A percentile compares a stretch with the other conserved stretches of the same genome.
Conservation (phyloP, 2,113 vertebrate species). For the Ceyx margarethae region DNA sequence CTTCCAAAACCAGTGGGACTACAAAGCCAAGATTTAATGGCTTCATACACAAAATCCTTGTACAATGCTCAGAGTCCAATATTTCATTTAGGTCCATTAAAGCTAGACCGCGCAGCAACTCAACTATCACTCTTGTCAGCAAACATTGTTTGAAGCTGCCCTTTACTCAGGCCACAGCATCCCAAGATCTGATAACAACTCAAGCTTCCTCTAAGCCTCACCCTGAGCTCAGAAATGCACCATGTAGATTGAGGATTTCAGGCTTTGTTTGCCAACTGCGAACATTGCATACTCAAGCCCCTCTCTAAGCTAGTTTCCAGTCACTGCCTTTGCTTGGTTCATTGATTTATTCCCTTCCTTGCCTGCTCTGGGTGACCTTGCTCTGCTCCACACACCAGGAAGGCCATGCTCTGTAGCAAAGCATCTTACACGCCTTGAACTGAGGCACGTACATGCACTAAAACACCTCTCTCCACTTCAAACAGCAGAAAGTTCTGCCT, state of each 20-base stretch:
- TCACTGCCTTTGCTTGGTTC: not conserved
- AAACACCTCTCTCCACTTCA: not conserved
- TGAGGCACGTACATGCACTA: not conserved
- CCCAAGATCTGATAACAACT: fast-evolving
- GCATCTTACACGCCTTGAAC: not conserved
- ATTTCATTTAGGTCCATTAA: slow-evolving; percentile 19
- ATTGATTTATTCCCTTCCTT: not conserved
- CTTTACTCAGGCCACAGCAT: not conserved
- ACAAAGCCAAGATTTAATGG: not conserved
- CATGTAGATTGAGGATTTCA: not conserved
- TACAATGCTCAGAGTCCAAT: not conserved
- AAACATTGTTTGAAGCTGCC: slow-evolving; percentile 2
- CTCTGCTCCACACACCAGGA: not conserved
- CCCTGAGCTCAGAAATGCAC: not conserved
- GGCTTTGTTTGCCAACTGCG: not conserved
- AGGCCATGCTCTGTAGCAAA: not conserved
- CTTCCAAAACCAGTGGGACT: not conserved
- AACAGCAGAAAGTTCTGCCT: not conserved
- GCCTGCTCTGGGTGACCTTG: not conserved
- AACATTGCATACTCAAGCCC: fast-evolving
- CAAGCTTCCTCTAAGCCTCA: not conserved
- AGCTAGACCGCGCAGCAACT: not conserved
- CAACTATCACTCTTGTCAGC: slow-evolving; percentile 14
- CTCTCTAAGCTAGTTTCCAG: not conserved
- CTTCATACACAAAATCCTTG: not conserved